These are phyloP conservation scores for Acrobasis repandana DNA, from an alignment of 2,888 invertebrate species.

Conservation along the genomic window DNA sequence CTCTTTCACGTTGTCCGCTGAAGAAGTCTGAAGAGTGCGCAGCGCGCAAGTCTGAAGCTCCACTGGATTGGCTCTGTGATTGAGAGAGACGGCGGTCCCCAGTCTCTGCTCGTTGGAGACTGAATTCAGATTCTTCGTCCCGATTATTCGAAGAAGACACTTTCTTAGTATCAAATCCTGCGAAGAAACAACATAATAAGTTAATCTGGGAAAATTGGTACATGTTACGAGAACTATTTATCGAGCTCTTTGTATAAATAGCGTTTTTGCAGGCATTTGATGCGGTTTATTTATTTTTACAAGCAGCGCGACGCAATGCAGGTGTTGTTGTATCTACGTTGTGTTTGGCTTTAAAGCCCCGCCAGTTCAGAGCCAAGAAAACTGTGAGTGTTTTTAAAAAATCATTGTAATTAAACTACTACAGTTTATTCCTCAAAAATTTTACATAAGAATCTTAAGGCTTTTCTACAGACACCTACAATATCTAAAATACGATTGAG, in stretches of 20 bases:
- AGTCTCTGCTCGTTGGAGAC: constrained; percentile 88
- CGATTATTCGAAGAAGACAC: constrained; percentile 67
- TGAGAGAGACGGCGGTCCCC: constrained; percentile 79
- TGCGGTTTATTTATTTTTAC: constrained; percentile 28
- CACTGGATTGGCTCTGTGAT: constrained; percentile 51
- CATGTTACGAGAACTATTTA: neutral
- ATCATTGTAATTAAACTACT: too few relatives aligned
- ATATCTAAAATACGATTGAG: too few relatives aligned
- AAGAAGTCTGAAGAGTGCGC: constrained; percentile 91
- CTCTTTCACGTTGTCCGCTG: constrained; percentile 79
- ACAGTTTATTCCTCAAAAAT: too few relatives aligned
- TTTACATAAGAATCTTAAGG: too few relatives aligned
- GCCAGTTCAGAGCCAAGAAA: too few relatives aligned
- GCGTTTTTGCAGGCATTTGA: constrained; percentile 19
- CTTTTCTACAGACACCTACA: too few relatives aligned
- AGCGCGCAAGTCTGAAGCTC: constrained; percentile 84
- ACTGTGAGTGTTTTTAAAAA: too few relatives aligned
- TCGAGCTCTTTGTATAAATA: constrained; percentile 3
- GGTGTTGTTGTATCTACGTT: constrained; percentile 42
- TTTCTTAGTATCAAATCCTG: constrained; percentile 86
- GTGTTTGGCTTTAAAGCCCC: too few relatives aligned
- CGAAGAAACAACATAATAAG: constrained; percentile 24
- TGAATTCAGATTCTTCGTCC: constrained; percentile 88
- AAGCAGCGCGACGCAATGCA: constrained; percentile 43
- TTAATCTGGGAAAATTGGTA: neutral